Evolutionary conservation across 2,888 invertebrate species (phyloP).

Genomic region (Eucera pruinosa): DNA sequence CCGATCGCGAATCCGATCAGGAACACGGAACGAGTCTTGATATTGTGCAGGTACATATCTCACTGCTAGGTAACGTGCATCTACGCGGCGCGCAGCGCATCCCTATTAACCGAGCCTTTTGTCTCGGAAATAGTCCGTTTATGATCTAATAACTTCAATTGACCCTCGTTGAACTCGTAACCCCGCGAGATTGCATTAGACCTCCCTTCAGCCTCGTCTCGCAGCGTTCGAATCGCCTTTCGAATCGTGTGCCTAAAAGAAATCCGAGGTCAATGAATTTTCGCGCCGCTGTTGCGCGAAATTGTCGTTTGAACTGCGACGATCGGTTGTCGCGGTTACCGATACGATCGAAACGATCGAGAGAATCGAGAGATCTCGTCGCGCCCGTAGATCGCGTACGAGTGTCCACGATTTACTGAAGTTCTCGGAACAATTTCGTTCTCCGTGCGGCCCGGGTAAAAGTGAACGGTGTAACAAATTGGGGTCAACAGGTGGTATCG

Average conservation of each 20-base stretch:
- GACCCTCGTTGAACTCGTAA: slow-evolving; percentile 32
- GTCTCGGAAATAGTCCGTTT: slow-evolving; percentile 5
- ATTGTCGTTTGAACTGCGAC: no score
- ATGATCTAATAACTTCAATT: slow-evolving; percentile 46
- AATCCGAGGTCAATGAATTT: no score
- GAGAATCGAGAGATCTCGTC: no score
- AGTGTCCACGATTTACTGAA: no score
- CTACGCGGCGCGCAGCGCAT: no score
- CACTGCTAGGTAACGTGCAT: slow-evolving; percentile 5
- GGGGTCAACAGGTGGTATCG: slow-evolving; percentile 44
- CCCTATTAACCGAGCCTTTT: not conserved
- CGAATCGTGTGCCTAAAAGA: not conserved
- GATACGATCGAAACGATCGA: not conserved
- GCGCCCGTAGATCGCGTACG: no score
- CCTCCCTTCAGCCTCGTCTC: not conserved
- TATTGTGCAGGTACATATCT: slow-evolving; percentile 40
- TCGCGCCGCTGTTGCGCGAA: no score
- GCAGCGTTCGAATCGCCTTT: not conserved
- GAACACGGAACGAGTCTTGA: slow-evolving; percentile 49
- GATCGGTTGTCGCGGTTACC: no score
- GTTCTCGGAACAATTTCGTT: no score
- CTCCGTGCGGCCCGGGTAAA: not conserved
- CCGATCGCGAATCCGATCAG: slow-evolving; percentile 65
- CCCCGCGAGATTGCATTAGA: slow-evolving; percentile 16
- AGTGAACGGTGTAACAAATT: not conserved